These are phyloP conservation scores for Trypoxylon attenuatum DNA, from an alignment of 2,888 invertebrate species.

Conservation along the genomic window DNA sequence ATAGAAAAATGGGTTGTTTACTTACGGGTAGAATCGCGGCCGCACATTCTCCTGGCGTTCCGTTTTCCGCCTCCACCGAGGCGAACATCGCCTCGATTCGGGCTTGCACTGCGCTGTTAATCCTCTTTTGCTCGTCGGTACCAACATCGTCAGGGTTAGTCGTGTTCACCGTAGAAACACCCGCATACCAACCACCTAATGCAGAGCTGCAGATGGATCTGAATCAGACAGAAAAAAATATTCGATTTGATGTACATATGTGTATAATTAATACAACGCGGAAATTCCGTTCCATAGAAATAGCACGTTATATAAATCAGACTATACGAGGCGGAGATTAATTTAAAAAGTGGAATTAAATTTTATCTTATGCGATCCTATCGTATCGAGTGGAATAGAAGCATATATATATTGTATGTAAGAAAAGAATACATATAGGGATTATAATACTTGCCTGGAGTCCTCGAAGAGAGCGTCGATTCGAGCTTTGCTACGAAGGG, in stretches of 20 bases:
- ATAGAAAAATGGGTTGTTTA: conserved; percentile 32
- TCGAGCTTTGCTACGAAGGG: conserved; percentile 70
- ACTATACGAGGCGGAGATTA: no score
- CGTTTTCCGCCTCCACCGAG: conserved; percentile 71
- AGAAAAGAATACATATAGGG: no score
- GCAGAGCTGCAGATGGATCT: conserved; percentile 76
- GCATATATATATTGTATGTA: no score
- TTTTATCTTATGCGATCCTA: no score
- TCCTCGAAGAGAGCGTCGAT: conserved; percentile 92
- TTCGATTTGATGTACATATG: no score
- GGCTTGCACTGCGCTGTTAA: conserved; percentile 87
- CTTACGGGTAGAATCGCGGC: conserved; percentile 69
- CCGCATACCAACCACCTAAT: conserved; percentile 62
- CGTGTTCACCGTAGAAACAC: conserved; percentile 46
- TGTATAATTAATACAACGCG: no score
- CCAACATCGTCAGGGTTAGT: conserved; percentile 65
- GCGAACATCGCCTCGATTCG: conserved; percentile 90
- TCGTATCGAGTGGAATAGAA: no score
- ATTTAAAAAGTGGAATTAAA: no score
- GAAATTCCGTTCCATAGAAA: no score
- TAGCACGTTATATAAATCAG: no score
- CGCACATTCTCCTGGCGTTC: conserved; percentile 68
- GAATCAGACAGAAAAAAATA: no score
- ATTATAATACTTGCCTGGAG: conserved; percentile 73
- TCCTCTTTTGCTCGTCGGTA: conserved; percentile 71